Evolutionary conservation across 1,140 invertebrate genomes (phyloP), one percentile per base, ranked within the genome.

Genomic region (Stenopsyche tienmushanensis): DNA sequence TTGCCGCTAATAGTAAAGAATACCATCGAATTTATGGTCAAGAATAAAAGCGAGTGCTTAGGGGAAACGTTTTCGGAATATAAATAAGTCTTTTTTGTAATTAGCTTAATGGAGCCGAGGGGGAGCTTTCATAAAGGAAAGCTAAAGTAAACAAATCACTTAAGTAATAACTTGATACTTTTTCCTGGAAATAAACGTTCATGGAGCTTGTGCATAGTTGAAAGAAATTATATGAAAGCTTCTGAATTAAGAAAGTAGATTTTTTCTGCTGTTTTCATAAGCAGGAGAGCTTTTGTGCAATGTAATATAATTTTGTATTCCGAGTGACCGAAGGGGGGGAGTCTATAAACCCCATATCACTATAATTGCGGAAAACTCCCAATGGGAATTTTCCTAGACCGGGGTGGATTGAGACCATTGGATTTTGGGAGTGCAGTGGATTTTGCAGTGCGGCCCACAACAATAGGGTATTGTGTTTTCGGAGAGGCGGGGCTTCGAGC

Each of bases 381-480:
- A 47, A 47, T 47, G 5, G 44, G 44, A 47, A 47, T 15, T 47
- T 47, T 47, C 18, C 44, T 5, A 5, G 10, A 47, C 44, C 10
- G 44, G 10, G 10, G 44, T n/a, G n/a, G n/a, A n/a, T n/a, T n/a
- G 17, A 47, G 17, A 7, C 44, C 17, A 15, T 20, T 47, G 10
- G 18, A 20, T 10, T 20, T 9, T 15, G 24, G 50, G 9, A 18
- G 23, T 10, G n/a, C n/a, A n/a, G 8, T n/a, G 54, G 29, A 5
- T 17, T 9, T 9, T 39, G 24, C n/a, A 9, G 10, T 5, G 5
- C 24, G 29, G 7, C 24, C 15, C 54, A 9, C 24, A 57, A 66
- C 64, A 66, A 66, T 66, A 42, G 64, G 45, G 18, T 39, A 66
- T 66, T 66, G 64, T 66, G 64, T 60, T 20, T 47, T 20, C 5